Evolutionary conservation across 2,113 vertebrate genomes (phyloP).

Genomic region (Xiphias gladius): DNA sequence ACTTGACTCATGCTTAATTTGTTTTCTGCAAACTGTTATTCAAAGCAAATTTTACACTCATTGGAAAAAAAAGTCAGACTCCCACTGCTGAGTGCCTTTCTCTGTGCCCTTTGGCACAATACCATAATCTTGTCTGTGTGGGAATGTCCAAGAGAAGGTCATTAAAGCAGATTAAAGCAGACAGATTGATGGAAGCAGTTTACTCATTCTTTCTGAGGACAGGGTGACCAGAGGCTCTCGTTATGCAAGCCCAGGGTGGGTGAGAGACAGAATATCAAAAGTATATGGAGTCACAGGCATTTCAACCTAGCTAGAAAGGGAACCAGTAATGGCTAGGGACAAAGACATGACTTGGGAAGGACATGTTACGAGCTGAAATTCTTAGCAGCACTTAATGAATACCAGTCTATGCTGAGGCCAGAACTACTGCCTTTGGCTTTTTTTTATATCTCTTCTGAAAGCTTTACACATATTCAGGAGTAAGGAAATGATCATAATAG

Average conservation of each 20-base stretch:
- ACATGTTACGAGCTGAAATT: slow-evolving; percentile 25
- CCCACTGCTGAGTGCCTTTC: slow-evolving; percentile 6
- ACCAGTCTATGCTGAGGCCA: not conserved
- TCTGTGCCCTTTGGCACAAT: slow-evolving; percentile 43
- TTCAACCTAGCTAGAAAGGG: slow-evolving; percentile 29
- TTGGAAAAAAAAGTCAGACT: slow-evolving; percentile 4
- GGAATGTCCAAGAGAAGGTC: slow-evolving; percentile 55
- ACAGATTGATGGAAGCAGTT: slow-evolving; percentile 64
- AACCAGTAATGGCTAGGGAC: not conserved
- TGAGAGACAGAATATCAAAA: slow-evolving; percentile 28
- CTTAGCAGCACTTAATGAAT: slow-evolving; percentile 36
- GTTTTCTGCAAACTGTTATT: not conserved
- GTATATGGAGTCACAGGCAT: slow-evolving; percentile 51
- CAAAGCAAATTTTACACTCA: not conserved
- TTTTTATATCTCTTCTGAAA: not conserved
- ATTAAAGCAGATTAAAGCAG: slow-evolving; percentile 55
- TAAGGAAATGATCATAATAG: not conserved
- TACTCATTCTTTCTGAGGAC: slow-evolving; percentile 60
- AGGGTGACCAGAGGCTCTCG: slow-evolving; percentile 33
- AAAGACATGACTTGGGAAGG: slow-evolving; percentile 9
- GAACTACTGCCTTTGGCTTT: not conserved
- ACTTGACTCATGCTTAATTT: not conserved
- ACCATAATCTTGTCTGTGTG: slow-evolving; percentile 55
- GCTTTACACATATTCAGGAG: slow-evolving; percentile 14
- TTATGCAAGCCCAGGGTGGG: slow-evolving; percentile 38